phyloP scores from a whole-genome alignment of 2,113 vertebrate genomes.

The Zingel zingel region DNA sequence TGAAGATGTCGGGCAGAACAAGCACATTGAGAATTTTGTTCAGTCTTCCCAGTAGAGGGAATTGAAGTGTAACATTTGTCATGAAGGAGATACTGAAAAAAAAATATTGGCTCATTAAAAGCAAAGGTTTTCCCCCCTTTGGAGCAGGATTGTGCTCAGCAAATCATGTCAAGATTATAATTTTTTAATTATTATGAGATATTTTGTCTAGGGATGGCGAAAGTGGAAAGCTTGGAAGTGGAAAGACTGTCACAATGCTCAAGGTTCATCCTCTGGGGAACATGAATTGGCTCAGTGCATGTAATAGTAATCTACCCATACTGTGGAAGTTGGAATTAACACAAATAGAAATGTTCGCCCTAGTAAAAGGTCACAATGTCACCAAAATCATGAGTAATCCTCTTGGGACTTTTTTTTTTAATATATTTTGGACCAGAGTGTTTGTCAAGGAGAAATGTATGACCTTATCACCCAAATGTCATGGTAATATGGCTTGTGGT shows the following conservation, averaged over 20 bases:
- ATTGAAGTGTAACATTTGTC: conserved; percentile 11
- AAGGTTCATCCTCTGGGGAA: conserved; percentile 1
- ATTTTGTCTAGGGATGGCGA: background rate
- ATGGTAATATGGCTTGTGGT: background rate
- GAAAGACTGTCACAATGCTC: background rate
- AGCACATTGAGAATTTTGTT: background rate
- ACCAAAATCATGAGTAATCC: background rate
- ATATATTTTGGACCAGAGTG: background rate
- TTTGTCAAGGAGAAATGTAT: background rate
- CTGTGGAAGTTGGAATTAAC: background rate
- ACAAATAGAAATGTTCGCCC: background rate
- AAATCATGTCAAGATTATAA: background rate
- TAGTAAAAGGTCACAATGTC: background rate
- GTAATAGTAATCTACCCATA: background rate
- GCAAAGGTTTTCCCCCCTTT: background rate
- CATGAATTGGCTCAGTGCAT: background rate
- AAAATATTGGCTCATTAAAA: background rate
- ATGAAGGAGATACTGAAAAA: background rate
- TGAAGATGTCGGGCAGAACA: background rate
- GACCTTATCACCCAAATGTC: background rate
- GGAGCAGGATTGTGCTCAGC: background rate
- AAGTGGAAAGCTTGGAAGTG: background rate
- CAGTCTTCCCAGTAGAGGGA: background rate
- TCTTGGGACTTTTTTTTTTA: background rate
- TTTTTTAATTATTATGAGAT: background rate